These are phyloP conservation scores for Phyllotis vaccarum DNA, from an alignment of 2,797 vertebrate species.

Conservation along the genomic window DNA sequence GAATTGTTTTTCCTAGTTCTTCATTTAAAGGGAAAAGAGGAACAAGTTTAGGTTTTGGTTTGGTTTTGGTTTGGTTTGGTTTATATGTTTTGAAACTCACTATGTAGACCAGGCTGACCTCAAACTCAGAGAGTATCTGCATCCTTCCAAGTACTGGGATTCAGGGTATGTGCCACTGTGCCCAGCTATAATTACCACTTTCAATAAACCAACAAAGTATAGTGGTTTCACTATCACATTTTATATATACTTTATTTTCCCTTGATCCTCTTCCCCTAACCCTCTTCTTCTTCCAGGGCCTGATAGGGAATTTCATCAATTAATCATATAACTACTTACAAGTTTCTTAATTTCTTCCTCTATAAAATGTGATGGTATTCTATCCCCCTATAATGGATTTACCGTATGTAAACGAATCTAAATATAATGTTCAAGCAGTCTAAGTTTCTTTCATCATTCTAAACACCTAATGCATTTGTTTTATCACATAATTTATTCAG, in stretches of 20 bases:
- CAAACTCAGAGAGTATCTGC: not conserved
- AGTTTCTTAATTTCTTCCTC: not conserved
- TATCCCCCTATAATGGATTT: not conserved
- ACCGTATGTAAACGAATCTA: not conserved
- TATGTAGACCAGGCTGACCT: not conserved
- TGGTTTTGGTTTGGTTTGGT: not conserved
- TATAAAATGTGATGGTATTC: not conserved
- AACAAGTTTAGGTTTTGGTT: not conserved
- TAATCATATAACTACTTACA: not conserved
- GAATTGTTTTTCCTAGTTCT: not conserved
- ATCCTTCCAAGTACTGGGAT: not conserved
- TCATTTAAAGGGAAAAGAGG: not conserved
- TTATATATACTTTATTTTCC: not conserved
- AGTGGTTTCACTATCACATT: not conserved
- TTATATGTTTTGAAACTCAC: not conserved
- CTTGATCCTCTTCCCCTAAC: not conserved
- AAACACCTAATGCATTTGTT: conserved; percentile 40
- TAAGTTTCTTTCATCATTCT: conserved; percentile 16
- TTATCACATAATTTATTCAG: conserved; percentile 26
- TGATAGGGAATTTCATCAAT: not conserved
- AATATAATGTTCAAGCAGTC: conserved; percentile 34
- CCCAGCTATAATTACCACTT: not conserved
- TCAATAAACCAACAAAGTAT: not conserved
- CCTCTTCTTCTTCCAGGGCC: not conserved
- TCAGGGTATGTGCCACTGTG: not conserved